Base-by-base conservation (phyloP, 2,797 vertebrate genomes). In the Acestrorhynchus altus region DNA sequence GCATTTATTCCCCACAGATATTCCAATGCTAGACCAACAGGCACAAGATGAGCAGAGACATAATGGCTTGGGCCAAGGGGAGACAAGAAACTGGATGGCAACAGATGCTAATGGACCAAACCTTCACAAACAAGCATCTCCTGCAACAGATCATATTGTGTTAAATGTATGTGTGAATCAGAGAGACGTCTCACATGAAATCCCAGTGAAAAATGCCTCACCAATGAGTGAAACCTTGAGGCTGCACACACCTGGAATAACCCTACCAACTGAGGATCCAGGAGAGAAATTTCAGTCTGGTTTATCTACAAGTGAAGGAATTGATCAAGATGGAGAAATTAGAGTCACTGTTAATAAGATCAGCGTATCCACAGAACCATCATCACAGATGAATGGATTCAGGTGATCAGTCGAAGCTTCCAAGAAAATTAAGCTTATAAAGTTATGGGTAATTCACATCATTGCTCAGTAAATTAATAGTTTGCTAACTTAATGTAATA, bases 321-420 rank as follows among this genome's bases (percentile, higher is more conserved):
- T 76, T 71, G 39, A 67, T 39, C 47, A 10, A 44, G 56, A 66
- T 28, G 52, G 10, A 24, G 57, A 82, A 42, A n/a, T 0, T 31
- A 18, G 24, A 47, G 64, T 44, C n/a, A 35, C 13, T 46, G 56
- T 63, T 15, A 63, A 51, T 60, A 51, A 72, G 6, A 68, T 31
- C 1, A 69, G 26, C 39, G 59, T 51, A 72, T 22, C 49, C 39
- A 46, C 26, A 28, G 22, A 64, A 1, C 39, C 74, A 47, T 26
- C 28, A n/a, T 67, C 67, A 63, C 75, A 81, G 54, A 68, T 81
- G 1, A 78, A 83, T 66, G 82, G 82, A 11, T 80, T 80, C 46
- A 80, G 82, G 71, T 83, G 71, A 83, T 63, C 8, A 8, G 0
- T 20, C 20, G 12, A 2, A 20, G 52, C 20, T 8, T 24, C 24